Base-by-base conservation (phyloP, 2,113 vertebrate genomes). In the Eudyptes chrysolophus region DNA sequence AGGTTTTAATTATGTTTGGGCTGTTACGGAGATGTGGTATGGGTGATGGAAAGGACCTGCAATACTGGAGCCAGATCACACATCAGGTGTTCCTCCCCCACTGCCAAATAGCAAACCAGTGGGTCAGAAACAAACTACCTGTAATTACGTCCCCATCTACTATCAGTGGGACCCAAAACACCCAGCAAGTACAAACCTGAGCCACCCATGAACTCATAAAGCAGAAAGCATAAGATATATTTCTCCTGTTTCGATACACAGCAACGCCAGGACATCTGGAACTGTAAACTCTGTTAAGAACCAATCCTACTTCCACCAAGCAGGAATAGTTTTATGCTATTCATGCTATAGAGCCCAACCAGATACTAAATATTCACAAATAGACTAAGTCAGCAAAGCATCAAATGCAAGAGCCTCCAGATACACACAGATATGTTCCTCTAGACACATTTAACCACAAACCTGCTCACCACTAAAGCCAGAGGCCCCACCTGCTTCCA, bases 1-100 rank as follows among this genome's bases (percentile, higher is more conserved):
- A 94, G n/a, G 40, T 76, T 87, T 82, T 94, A 91, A 94, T 95
- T 80, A 87, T 3, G 1, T 86, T 94, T 76, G 60, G 40, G 70
- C 77, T 82, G 60, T 83, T 68, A 40, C 0, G 9, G 84, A 90
- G 76, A 75, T 90, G 42, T 60, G 29, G 60, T 11, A 22, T 2
- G 26, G 65, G 66, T 83, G 70, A 32, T 25, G 26, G 82, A 58
- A 70, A 86, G 42, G 42, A 84, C n/a, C 48, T 78, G 64, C 44
- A 27, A 1, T 57, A 16, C 49, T 83, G 26, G 34, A 76, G 54
- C 20, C 0, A 0, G 44, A 32, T 52, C 48, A 40, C 2, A 0
- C 26, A 51, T 36, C 44, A 54, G 40, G 22, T 68, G 57, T 75
- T 64, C 57, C 38, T 66, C 21, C 46, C 46, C 61, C 26, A 13